These are phyloP conservation scores for Diabrotica undecimpunctata DNA, from an alignment of 1,140 invertebrate species.

Conservation along the genomic window DNA sequence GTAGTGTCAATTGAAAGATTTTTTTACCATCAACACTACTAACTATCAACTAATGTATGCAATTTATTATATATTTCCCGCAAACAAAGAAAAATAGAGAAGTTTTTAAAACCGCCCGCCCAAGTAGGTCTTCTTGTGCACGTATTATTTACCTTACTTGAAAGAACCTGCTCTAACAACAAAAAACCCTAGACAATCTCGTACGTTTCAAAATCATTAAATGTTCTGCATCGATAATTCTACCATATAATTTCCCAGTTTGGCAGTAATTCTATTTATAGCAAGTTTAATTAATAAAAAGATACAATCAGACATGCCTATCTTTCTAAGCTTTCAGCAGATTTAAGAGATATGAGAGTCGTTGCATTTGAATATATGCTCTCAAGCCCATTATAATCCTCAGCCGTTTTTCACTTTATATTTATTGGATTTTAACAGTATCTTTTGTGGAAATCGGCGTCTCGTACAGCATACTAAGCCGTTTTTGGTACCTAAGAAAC, in stretches of 20 bases:
- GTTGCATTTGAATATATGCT: slow-evolving; percentile 3
- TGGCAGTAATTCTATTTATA: slow-evolving; percentile 2
- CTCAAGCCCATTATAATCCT: background rate
- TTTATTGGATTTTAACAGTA: background rate
- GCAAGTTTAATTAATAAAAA: slow-evolving; percentile 3
- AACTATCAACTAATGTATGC: too few relatives aligned
- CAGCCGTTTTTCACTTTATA: slow-evolving; percentile 1
- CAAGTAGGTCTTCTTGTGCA: too few relatives aligned
- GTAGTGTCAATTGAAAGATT: too few relatives aligned
- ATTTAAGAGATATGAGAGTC: slow-evolving; percentile 1
- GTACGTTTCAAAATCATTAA: background rate
- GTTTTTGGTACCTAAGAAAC: background rate
- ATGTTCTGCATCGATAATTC: slow-evolving; percentile 2
- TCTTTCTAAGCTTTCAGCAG: slow-evolving; percentile 2
- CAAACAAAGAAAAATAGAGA: too few relatives aligned
- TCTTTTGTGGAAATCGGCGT: background rate
- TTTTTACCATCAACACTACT: too few relatives aligned
- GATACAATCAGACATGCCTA: slow-evolving; percentile 2
- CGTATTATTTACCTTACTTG: background rate
- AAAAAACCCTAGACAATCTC: background rate
- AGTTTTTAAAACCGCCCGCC: too few relatives aligned
- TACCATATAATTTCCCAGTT: slow-evolving; percentile 2
- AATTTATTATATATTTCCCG: too few relatives aligned
- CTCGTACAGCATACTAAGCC: background rate
- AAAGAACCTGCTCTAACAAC: background rate